Evolutionary conservation across 1,140 invertebrate genomes (phyloP).

Genomic region (Brachystomella parvula): DNA sequence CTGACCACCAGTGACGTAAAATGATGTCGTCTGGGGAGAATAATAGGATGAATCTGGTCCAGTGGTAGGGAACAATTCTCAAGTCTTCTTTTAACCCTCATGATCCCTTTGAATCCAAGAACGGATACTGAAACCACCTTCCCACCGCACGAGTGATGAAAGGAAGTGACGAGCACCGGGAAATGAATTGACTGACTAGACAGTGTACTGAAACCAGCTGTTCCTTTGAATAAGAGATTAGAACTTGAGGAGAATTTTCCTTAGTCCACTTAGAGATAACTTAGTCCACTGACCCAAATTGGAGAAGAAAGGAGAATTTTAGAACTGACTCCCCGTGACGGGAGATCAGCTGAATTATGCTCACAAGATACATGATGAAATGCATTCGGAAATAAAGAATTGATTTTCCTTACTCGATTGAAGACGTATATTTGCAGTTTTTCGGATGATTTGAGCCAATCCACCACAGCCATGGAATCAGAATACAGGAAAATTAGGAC

Average conservation of each 20-base stretch:
- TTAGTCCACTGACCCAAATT: not conserved
- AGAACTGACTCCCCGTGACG: conserved; percentile 3
- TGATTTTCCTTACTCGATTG: not conserved
- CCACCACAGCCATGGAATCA: not conserved
- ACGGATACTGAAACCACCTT: not conserved
- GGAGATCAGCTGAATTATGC: not conserved
- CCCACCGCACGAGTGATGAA: not conserved
- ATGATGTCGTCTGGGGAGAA: not conserved
- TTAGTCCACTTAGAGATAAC: not conserved
- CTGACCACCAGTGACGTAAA: not conserved
- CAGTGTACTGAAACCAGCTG: not conserved
- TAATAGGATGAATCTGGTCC: not conserved
- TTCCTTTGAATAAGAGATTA: not conserved
- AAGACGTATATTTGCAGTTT: not conserved
- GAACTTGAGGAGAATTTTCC: not conserved
- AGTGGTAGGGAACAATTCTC: not conserved
- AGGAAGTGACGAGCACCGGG: not conserved
- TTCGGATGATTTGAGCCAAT: not conserved
- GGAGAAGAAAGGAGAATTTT: no score
- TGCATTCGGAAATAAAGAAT: not conserved
- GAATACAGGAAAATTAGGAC: not conserved
- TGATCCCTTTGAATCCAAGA: not conserved
- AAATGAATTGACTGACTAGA: conserved; percentile 1
- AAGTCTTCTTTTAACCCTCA: not conserved
- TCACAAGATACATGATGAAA: not conserved